Base-by-base conservation (phyloP, 2,888 invertebrate species). In the Spodoptera littoralis region DNA sequence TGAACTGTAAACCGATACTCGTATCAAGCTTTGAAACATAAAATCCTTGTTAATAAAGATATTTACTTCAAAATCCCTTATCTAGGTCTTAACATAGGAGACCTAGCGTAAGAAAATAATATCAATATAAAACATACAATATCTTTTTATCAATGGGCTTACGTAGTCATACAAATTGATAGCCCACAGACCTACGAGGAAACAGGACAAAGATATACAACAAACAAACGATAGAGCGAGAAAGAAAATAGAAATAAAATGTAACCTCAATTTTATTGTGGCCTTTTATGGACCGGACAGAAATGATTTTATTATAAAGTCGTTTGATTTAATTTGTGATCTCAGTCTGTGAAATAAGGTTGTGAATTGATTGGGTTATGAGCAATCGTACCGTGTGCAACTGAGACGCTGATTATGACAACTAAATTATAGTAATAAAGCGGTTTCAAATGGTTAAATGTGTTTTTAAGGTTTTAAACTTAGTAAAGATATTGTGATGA, bases 201-300 rank as follows among this genome's bases (percentile, higher is more conserved):
- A 77, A 65, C 47, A 76, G 78, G 67, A 81, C 58, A 51, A 36
- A 65, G 62, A 67, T 53, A 76, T 13, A 55, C 42, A 27, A 77
- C 51, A 59, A 59, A 56, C 66, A 12, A 52, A 60, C 60, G 76
- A 70, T 63, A 74, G 78, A 88, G 70, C 69, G 80, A 81, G 84
- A 87, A 53, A 75, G 57, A 67, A 70, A 60, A 85, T 77, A 84
- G 71, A 84, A 70, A 77, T 81, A 84, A 88, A 79, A 87, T 84
- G 77, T 89, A 89, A 87, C 88, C 87, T 89, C 88, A 88, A 89
- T 90, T 89, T 90, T 85, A 89, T 88, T 80, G 84, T 73, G 66
- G 68, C 90, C 92, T 82, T 91, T 81, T 83, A 90, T 81, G 91
- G 92, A 77, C 68, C 67, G 83, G 70, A 70, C 84, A 83, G 80